A percentile compares a stretch with the other conserved stretches of the same genome.
phyloP scores from a whole-genome alignment of 2,113 vertebrate species.

The Gulo gulo region DNA sequence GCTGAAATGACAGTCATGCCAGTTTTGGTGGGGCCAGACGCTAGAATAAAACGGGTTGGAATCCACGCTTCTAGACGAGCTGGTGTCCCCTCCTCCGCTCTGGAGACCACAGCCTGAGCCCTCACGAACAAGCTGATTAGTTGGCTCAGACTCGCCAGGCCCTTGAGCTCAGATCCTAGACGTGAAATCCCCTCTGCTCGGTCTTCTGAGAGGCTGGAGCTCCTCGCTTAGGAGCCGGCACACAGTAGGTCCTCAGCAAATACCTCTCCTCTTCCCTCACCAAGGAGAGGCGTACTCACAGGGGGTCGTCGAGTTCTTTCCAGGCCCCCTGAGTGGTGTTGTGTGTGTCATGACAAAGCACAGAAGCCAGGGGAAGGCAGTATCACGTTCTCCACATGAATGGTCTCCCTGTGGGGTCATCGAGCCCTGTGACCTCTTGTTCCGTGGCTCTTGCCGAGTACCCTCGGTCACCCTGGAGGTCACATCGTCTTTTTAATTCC shows the following conservation, averaged over 20 bases:
- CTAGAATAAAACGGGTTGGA: neutral
- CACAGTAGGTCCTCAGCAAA: neutral
- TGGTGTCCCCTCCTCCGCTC: neutral
- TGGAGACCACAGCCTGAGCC: neutral
- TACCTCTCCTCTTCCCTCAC: neutral
- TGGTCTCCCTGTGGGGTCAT: no score
- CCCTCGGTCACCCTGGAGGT: neutral
- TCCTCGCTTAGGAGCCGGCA: neutral
- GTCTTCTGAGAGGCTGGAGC: no score
- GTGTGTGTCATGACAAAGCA: neutral
- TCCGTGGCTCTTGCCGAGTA: neutral
- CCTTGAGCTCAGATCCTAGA: neutral
- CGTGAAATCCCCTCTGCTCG: neutral
- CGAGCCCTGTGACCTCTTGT: no score
- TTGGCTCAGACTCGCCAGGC: neutral
- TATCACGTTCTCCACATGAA: rapidly evolving
- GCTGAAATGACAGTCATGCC: neutral
- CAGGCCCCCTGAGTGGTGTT: neutral
- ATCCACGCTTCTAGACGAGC: neutral
- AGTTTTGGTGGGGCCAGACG: neutral
- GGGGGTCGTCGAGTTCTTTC: neutral
- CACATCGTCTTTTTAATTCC: neutral
- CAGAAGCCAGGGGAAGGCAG: neutral
- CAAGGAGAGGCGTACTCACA: neutral
- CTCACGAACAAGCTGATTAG: neutral